Conservation (phyloP, 2,113 vertebrate genomes). For the Hippocampus zosterae region DNA sequence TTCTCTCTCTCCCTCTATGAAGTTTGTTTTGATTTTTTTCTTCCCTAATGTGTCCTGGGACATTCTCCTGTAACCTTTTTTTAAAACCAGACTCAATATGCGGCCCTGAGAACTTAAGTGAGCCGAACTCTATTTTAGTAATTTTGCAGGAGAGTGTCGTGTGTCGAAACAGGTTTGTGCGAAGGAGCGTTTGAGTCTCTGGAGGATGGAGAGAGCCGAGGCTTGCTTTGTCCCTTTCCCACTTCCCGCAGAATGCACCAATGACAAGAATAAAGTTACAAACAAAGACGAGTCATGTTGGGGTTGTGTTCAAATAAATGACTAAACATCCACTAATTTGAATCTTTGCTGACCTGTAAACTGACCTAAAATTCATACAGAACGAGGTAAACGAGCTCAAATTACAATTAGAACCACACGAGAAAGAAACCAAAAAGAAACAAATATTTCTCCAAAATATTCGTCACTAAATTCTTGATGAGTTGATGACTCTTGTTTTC, state of each 20-base stretch:
- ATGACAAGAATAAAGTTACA: conserved; percentile 74
- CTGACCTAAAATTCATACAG: no score
- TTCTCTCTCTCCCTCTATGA: background rate
- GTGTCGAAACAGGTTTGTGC: conserved; percentile 8
- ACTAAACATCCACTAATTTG: no score
- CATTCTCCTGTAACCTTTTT: background rate
- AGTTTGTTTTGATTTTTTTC: background rate
- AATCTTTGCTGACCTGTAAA: no score
- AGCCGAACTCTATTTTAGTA: background rate
- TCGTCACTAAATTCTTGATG: no score
- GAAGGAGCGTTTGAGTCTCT: conserved; percentile 20
- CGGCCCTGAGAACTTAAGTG: background rate
- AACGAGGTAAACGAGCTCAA: no score
- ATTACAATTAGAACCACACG: no score
- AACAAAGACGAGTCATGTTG: conserved; percentile 41
- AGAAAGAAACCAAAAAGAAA: no score
- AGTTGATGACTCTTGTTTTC: no score
- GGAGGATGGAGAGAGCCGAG: conserved; percentile 36
- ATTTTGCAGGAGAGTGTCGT: no score
- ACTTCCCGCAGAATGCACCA: conserved; percentile 66
- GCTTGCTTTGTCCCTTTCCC: conserved; percentile 49
- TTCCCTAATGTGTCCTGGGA: background rate
- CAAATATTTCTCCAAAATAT: no score
- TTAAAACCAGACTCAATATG: background rate
- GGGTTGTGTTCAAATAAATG: conserved; percentile 1